Conservation (phyloP, 2,113 vertebrate species). For the Thamnophis sirtalis region DNA sequence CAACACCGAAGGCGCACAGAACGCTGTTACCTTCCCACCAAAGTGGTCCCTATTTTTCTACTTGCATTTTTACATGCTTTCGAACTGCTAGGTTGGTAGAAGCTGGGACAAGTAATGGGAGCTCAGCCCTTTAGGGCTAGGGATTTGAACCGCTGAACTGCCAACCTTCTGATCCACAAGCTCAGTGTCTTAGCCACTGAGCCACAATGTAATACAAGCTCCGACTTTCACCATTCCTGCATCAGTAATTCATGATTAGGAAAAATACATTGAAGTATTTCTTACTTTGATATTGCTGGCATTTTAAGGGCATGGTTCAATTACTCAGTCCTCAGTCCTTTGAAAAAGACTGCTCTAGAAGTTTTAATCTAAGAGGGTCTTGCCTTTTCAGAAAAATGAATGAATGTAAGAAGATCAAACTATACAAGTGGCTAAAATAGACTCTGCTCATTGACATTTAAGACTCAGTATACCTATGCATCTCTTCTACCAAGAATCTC, state of each 20-base stretch:
- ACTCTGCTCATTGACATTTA: not conserved
- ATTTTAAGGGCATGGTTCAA: conserved; percentile 60
- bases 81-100: too few species aligned
- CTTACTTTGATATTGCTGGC: conserved; percentile 54
- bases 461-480: not conserved
- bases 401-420: not conserved
- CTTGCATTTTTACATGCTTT: too few species aligned
- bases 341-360: conserved; percentile 57
- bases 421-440: not conserved
- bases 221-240: conserved; percentile 19
- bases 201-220: conserved; percentile 40
- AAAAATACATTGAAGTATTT: conserved; percentile 58
- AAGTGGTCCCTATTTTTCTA: too few species aligned
- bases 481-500: not conserved
- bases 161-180: too few species aligned
- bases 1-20: too few species aligned
- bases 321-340: conserved; percentile 61
- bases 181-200: too few species aligned
- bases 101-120: too few species aligned
- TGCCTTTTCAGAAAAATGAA: conserved; percentile 12
- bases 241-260: conserved; percentile 26
- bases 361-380: conserved; percentile 55
- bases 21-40: too few species aligned
- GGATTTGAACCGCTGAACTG: too few species aligned
- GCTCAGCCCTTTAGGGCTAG: too few species aligned